A percentile compares a stretch with the other conserved stretches of the same genome.
phyloP scores from a whole-genome alignment of 2,888 invertebrate species.

The Tuta absoluta region DNA sequence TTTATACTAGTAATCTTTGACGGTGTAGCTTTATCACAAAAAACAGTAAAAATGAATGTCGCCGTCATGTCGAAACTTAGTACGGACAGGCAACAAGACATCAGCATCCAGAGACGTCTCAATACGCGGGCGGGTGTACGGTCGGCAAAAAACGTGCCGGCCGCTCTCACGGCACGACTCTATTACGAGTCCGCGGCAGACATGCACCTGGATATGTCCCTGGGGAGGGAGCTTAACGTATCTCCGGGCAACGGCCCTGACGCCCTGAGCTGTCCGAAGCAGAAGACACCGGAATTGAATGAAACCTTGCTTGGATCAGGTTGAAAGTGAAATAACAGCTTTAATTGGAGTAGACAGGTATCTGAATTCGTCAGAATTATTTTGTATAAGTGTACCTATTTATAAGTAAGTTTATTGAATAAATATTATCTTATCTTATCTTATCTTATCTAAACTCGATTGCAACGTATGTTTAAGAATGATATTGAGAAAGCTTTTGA shows the following conservation, averaged over 20 bases:
- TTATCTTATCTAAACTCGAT: too few relatives aligned
- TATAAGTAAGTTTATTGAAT: too few relatives aligned
- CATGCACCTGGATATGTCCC: conserved; percentile 11
- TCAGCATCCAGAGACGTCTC: conserved; percentile 78
- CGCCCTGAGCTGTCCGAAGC: neutral
- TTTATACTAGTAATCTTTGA: conserved; percentile 22
- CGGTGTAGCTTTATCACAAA: conserved; percentile 37
- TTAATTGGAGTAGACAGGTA: neutral
- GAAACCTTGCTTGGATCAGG: neutral
- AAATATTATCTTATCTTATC: too few relatives aligned
- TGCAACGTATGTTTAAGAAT: too few relatives aligned
- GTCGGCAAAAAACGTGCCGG: conserved; percentile 76
- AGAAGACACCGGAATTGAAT: neutral
- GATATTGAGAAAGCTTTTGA: too few relatives aligned
- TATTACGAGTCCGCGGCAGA: conserved; percentile 70
- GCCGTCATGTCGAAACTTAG: conserved; percentile 71
- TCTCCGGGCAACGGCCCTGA: neutral
- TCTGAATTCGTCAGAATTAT: too few relatives aligned
- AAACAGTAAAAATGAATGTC: conserved; percentile 66
- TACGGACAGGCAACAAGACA: conserved; percentile 76
- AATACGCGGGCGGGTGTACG: conserved; percentile 63
- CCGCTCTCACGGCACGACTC: conserved; percentile 79
- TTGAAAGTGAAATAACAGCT: neutral
- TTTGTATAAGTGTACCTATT: too few relatives aligned
- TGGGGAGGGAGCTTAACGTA: conserved; percentile 21